Base-by-base conservation (phyloP, 2,113 vertebrate species). In the Odontesthes bonariensis region DNA sequence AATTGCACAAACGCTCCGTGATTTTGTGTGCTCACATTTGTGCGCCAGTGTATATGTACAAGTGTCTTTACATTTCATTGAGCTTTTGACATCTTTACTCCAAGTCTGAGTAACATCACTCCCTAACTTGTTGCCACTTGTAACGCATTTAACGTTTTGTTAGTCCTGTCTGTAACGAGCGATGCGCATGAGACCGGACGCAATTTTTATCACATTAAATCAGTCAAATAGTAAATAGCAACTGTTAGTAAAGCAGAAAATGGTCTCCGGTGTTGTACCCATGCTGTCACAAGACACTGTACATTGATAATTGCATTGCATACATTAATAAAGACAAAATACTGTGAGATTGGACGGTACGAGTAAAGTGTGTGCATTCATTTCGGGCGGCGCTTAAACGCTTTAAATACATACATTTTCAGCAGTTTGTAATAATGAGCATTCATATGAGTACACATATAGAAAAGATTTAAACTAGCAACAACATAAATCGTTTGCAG, bases 121-220 rank as follows among this genome's bases (percentile, higher is more conserved):
- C 10, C 10, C 2, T 76, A 91, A 92, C 89, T 92, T 92, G 89
- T 90, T 90, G 91, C 85, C 86, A 88, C 83, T 90, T 87, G 61
- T 17, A 55, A 4, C 67, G 65, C 47, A 67, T 77, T 84, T 82
- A 71, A 71, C 57, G 8, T 71, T 49, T 38, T 44, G 19, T 73
- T 40, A 49, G 49, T 42, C 63, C 3, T 16, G 54, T 66, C 35
- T 53, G 52, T n/a, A 52, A 64, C 54, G 55, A 74, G 75, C 64
- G 47, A 19, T 57, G 56, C 73, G 53, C 66, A 32, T 49, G 22
- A 67, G 31, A 51, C 1, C 16, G 8, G 32, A 0, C 65, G 51
- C 27, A 77, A 61, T 78, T 60, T 55, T 8, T 22, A 47, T 59
- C 35, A 47, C 11, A 54, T 7, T 0, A 27, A 47, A 19, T 10